Conservation (phyloP, 64 coral and sea anemone species). For the Porites lutea region DNA sequence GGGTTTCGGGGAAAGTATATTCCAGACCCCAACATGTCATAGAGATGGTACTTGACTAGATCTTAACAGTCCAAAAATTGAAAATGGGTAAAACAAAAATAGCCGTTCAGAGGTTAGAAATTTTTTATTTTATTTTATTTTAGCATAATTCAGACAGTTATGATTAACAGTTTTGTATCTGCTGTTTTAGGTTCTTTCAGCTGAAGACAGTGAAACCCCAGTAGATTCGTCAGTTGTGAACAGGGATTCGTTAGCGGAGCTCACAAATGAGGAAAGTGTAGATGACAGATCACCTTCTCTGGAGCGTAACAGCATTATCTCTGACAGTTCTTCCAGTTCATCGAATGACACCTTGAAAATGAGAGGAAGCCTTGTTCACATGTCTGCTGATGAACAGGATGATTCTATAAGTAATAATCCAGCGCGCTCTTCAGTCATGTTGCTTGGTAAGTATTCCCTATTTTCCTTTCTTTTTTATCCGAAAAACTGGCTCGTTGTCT, state of each 20-base stretch:
- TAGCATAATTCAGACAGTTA: no score
- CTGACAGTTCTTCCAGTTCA: constrained; percentile 53
- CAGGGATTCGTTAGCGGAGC: constrained; percentile 41
- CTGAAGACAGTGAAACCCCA: constrained; percentile 39
- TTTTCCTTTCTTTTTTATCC: no score
- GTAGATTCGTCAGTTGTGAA: constrained; percentile 21
- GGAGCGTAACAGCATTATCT: constrained; percentile 41
- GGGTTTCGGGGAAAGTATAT: no score
- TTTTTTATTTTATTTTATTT: no score
- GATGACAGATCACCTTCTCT: constrained; percentile 56
- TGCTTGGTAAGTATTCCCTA: constrained; percentile 36
- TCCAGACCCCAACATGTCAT: no score
- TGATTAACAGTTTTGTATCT: neutral
- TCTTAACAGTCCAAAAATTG: no score
- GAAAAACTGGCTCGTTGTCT: no score
- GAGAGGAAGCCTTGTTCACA: constrained; percentile 19
- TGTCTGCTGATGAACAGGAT: constrained; percentile 59
- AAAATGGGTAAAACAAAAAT: no score
- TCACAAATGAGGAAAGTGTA: constrained; percentile 76
- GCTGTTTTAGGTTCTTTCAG: constrained; percentile 27
- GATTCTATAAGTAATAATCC: constrained; percentile 21
- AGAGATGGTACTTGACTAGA: no score
- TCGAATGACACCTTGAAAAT: constrained; percentile 75
- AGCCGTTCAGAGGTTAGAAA: no score
- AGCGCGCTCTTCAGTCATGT: constrained; percentile 42